Evolutionary conservation across 2,888 invertebrate genomes (phyloP).

Genomic region (Hypsopygia costalis): DNA sequence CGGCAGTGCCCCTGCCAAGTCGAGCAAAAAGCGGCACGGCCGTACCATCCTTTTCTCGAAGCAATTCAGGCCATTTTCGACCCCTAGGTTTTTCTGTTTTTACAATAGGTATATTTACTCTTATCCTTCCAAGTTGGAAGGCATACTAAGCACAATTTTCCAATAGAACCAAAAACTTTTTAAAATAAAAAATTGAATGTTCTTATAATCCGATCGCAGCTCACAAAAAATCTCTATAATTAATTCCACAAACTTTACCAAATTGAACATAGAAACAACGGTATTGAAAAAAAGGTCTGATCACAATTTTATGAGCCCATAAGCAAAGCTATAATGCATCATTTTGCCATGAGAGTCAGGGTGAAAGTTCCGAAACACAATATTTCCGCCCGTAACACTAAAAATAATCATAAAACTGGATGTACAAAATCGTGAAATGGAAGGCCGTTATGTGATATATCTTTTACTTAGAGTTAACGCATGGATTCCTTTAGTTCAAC

Average conservation of each 20-base stretch:
- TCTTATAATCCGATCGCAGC: conserved; percentile 2
- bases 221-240: conserved; percentile 20
- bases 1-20: too few species aligned
- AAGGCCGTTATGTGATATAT: conserved; percentile 22
- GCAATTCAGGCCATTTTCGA: too few species aligned
- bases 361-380: conserved; percentile 40
- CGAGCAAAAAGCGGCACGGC: too few species aligned
- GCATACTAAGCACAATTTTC: not conserved
- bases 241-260: conserved; percentile 22
- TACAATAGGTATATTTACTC: too few species aligned
- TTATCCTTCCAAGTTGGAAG: too few species aligned
- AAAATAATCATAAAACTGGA: conserved; percentile 56
- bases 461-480: not conserved
- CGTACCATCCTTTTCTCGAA: too few species aligned
- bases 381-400: conserved; percentile 62
- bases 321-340: conserved; percentile 56
- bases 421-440: conserved; percentile 43
- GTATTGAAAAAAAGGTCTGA: conserved; percentile 38
- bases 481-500: too few species aligned
- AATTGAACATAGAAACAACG: conserved; percentile 17
- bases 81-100: too few species aligned
- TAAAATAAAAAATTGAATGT: conserved; percentile 5
- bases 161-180: conserved; percentile 4
- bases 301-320: conserved; percentile 59
- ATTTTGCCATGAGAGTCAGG: conserved; percentile 49